Conservation (phyloP, 1,140 invertebrate genomes). For the Aradophagus sp. region DNA sequence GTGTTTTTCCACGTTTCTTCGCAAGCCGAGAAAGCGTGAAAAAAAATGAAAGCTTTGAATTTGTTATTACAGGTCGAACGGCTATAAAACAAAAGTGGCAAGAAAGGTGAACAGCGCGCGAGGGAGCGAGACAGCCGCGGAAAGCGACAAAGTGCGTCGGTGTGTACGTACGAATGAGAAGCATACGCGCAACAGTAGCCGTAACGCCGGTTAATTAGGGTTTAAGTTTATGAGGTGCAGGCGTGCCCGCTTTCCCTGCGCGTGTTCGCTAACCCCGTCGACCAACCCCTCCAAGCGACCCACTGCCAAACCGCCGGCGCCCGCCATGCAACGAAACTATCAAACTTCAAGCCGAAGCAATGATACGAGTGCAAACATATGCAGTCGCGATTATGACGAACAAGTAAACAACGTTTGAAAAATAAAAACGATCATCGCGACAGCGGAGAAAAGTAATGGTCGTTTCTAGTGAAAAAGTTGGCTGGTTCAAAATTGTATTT, state of each 20-base stretch:
- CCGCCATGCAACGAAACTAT: constrained; percentile 60
- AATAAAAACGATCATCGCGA: no score
- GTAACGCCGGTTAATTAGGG: constrained; percentile 76
- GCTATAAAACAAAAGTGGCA: constrained; percentile 51
- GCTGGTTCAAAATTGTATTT: no score
- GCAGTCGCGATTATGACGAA: constrained; percentile 50
- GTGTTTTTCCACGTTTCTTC: no score
- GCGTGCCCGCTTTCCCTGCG: constrained; percentile 66
- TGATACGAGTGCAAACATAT: constrained; percentile 64
- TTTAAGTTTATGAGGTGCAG: constrained; percentile 77
- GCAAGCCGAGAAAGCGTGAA: no score
- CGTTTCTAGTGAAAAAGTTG: no score
- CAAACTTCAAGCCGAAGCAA: constrained; percentile 68
- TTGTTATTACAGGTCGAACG: constrained; percentile 45
- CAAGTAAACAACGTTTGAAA: no score
- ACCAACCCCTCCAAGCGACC: constrained; percentile 47
- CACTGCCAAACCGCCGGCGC: constrained; percentile 57
- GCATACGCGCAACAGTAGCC: constrained; percentile 75
- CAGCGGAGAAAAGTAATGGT: no score
- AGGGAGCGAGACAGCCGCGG: constrained; percentile 43
- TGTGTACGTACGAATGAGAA: constrained; percentile 68
- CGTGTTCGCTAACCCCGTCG: constrained; percentile 53
- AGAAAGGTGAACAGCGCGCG: constrained; percentile 42
- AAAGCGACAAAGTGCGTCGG: constrained; percentile 69
- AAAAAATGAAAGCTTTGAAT: no score